phyloP scores from a whole-genome alignment of 2,113 vertebrate species.

The Upupa epops region DNA sequence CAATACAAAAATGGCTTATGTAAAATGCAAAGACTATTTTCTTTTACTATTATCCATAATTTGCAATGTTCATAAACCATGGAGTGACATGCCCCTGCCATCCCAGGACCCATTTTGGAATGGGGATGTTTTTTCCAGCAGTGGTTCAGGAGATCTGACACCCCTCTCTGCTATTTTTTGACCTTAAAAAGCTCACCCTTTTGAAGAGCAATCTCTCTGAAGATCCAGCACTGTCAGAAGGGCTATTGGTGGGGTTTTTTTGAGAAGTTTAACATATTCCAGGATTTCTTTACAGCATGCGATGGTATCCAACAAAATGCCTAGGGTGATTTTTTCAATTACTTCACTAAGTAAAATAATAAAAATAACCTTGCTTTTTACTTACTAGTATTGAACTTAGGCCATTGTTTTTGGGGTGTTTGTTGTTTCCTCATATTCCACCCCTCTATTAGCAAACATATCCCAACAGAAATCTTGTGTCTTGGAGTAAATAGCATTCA shows the following conservation, averaged over 20 bases:
- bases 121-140: not conserved
- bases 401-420: not conserved
- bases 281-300: constrained; percentile 38
- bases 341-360: constrained; percentile 39
- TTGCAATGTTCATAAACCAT: constrained; percentile 9
- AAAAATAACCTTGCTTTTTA: constrained; percentile 21
- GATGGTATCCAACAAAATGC: constrained; percentile 40
- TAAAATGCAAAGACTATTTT: constrained; percentile 46
- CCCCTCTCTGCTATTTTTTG: not conserved
- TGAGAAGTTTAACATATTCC: constrained; percentile 18
- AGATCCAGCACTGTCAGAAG: not conserved
- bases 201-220: constrained; percentile 18
- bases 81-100: not conserved
- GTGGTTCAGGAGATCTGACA: not conserved
- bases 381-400: constrained; percentile 9
- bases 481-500: constrained; percentile 38
- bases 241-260: not conserved
- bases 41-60: constrained; percentile 40
- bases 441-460: not conserved
- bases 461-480: constrained; percentile 46
- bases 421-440: constrained; percentile 22
- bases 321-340: constrained; percentile 20
- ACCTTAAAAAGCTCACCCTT: not conserved
- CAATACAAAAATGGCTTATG: constrained; percentile 10
- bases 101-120: not conserved